Percentiles rank a stretch among this genome's conserved stretches.
Conservation (phyloP, 37 sponge, comb jelly and placozoan genomes). For the Cladorhizidae sp. region DNA sequence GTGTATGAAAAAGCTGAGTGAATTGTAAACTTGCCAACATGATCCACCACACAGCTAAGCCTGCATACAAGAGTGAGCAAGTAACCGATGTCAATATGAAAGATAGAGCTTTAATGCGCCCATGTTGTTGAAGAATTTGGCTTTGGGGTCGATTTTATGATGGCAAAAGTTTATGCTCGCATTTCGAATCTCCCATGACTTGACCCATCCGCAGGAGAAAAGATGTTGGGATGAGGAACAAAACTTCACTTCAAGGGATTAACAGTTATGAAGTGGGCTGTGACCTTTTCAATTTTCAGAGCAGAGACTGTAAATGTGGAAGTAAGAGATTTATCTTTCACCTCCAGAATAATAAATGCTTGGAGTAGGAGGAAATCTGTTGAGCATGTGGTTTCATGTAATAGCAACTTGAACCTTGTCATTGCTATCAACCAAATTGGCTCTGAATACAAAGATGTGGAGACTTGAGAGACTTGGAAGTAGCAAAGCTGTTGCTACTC, state of each 20-base stretch:
- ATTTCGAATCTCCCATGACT: conserved; percentile 59
- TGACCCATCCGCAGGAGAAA: conserved; percentile 1
- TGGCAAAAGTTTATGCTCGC: conserved; percentile 50
- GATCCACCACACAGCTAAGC: conserved; percentile 65
- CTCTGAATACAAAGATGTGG: conserved; percentile 18
- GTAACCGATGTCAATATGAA: neutral
- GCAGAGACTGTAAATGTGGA: neutral
- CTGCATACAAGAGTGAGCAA: conserved; percentile 43
- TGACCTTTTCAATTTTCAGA: conserved; percentile 8
- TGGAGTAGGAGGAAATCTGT: neutral
- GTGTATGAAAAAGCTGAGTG: conserved; percentile 60
- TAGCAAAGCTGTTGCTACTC: conserved; percentile 16
- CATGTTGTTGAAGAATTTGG: conserved; percentile 54
- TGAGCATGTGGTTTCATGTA: neutral
- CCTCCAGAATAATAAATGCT: no score
- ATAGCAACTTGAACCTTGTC: conserved; percentile 1
- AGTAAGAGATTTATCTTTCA: neutral
- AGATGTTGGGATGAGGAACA: conserved; percentile 67
- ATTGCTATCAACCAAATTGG: conserved; percentile 17
- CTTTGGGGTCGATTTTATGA: conserved; percentile 31
- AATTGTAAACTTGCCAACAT: conserved; percentile 61
- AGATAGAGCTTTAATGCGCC: conserved; percentile 31
- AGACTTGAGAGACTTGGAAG: conserved; percentile 39
- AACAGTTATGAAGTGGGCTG: conserved; percentile 52
- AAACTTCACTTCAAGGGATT: conserved; percentile 38